Evolutionary conservation across 2,113 vertebrate genomes (phyloP).

Genomic region (Aleadryas rufinucha): DNA sequence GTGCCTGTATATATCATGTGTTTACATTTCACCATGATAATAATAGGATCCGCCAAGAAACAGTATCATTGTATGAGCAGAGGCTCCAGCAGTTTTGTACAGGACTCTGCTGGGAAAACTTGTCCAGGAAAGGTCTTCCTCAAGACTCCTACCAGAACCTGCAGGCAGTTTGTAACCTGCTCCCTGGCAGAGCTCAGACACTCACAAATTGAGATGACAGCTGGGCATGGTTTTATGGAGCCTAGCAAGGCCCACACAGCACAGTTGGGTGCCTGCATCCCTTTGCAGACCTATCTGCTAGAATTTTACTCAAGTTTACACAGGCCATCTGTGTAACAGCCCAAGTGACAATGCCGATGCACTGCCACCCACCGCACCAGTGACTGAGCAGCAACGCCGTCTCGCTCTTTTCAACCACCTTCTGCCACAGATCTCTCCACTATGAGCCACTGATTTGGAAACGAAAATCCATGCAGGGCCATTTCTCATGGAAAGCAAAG

Average conservation of each 20-base stretch:
- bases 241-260: constrained; percentile 25
- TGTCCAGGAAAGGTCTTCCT: neutral
- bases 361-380: neutral
- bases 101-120: neutral
- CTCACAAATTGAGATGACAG: neutral
- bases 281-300: constrained; percentile 13
- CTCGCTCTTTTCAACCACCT: neutral
- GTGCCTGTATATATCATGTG: neutral
- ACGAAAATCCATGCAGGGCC: neutral
- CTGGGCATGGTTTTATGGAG: constrained; percentile 13
- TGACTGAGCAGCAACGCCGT: neutral
- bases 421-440: neutral
- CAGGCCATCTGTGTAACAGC: constrained; percentile 5
- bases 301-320: constrained; percentile 14
- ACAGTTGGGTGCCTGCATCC: neutral
- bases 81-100: neutral
- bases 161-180: neutral
- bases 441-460: neutral
- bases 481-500: neutral
- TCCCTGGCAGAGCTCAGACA: neutral
- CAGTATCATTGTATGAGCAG: neutral
- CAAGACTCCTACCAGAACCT: neutral
- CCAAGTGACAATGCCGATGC: neutral
- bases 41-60: neutral
- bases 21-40: neutral